Evolutionary conservation across 2,888 invertebrate species (phyloP).

Genomic region (Lasioglossum villosulum): DNA sequence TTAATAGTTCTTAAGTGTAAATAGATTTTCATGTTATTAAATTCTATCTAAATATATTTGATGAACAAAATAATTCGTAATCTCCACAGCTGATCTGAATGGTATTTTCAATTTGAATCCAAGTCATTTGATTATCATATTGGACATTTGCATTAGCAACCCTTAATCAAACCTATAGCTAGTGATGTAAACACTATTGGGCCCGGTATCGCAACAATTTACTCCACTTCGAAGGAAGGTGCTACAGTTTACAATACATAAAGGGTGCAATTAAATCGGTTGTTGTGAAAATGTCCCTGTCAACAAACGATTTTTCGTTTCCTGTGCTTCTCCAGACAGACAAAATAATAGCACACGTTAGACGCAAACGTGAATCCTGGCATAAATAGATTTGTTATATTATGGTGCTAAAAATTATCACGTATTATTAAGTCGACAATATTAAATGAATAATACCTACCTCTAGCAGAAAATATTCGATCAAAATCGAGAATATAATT

Average conservation of each 20-base stretch:
- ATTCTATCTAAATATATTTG: background rate
- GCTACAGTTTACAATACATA: background rate
- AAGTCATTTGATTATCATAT: background rate
- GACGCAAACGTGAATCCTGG: background rate
- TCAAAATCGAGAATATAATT: constrained; percentile 6
- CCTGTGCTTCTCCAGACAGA: background rate
- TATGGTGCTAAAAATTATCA: background rate
- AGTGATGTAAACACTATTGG: background rate
- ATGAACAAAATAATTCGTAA: background rate
- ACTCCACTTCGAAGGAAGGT: background rate
- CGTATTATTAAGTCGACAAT: background rate
- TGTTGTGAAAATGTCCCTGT: background rate
- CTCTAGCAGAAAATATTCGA: background rate
- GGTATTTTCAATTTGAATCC: background rate
- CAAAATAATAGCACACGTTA: background rate
- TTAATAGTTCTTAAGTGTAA: background rate
- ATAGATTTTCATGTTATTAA: background rate
- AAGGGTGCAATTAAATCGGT: background rate
- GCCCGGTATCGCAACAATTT: background rate
- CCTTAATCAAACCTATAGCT: background rate
- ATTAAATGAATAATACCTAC: background rate
- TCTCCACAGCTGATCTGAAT: background rate
- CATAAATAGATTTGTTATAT: background rate
- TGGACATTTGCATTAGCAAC: background rate
- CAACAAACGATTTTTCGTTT: background rate